Conservation (phyloP, 2,797 vertebrate genomes). For the Enteromius afrohamiltoni region DNA sequence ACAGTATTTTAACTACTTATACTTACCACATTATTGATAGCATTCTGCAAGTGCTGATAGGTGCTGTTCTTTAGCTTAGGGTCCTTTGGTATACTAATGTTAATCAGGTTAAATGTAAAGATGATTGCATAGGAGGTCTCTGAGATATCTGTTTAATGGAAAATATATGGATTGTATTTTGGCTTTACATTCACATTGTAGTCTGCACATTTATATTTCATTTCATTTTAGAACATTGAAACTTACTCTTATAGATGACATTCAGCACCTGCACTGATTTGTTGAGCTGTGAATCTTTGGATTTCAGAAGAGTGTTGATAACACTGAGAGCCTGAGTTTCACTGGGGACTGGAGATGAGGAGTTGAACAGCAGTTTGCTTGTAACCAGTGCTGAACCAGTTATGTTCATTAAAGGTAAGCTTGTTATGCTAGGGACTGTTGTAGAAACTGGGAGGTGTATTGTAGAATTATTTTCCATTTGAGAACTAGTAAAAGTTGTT, state of each 20-base stretch:
- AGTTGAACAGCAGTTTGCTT: slow-evolving; percentile 28
- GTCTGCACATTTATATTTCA: not conserved
- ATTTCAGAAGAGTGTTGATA: not conserved
- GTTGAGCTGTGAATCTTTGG: not conserved
- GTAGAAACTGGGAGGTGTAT: no score
- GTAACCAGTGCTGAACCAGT: slow-evolving; percentile 24
- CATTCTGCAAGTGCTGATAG: not conserved
- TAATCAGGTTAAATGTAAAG: slow-evolving; percentile 18
- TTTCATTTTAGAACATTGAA: not conserved
- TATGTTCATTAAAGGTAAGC: not conserved
- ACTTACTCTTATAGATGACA: slow-evolving; percentile 28
- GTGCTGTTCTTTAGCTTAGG: not conserved
- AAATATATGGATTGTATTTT: not conserved
- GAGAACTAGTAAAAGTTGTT: no score
- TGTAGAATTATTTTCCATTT: no score
- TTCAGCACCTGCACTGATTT: slow-evolving; percentile 10
- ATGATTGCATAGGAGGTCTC: slow-evolving; percentile 5
- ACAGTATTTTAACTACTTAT: no score
- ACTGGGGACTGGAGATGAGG: slow-evolving; percentile 32
- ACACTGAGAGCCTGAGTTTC: slow-evolving; percentile 7
- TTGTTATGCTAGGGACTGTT: not conserved
- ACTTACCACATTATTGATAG: not conserved
- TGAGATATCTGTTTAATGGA: slow-evolving; percentile 11
- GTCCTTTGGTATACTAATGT: slow-evolving; percentile 24
- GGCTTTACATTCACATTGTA: not conserved